Evolutionary conservation across 2,113 vertebrate genomes (phyloP).

Genomic region (Lagopus leucura): DNA sequence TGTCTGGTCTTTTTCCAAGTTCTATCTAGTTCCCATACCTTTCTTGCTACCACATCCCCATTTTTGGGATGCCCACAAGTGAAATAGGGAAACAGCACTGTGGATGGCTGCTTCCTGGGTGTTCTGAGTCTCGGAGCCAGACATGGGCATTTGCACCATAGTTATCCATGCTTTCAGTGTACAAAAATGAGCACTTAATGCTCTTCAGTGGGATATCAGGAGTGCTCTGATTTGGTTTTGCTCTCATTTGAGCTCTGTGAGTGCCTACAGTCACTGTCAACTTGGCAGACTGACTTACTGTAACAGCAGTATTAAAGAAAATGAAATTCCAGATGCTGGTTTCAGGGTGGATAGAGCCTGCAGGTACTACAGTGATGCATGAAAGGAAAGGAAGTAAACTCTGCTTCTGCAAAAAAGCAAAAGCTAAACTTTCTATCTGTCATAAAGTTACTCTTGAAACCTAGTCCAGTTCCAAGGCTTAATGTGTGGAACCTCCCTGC

Average conservation of each 20-base stretch:
- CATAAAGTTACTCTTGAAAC: neutral
- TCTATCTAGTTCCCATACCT: neutral
- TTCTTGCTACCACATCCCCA: neutral
- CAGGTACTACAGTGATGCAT: neutral
- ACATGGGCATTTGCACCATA: neutral
- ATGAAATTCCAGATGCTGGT: neutral
- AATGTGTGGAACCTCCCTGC: neutral
- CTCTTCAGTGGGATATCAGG: neutral
- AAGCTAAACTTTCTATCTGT: neutral
- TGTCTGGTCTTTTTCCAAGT: neutral
- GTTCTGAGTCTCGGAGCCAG: conserved; percentile 2
- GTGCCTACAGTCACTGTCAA: neutral
- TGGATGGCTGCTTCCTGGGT: neutral
- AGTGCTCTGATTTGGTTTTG: neutral
- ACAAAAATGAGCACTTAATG: neutral
- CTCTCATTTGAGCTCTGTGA: neutral
- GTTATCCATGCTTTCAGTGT: neutral
- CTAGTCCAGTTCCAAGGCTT: neutral
- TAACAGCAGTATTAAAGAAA: neutral
- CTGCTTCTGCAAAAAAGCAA: neutral
- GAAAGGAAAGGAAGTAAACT: neutral
- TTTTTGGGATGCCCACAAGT: neutral
- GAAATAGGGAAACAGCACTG: neutral
- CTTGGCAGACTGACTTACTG: neutral
- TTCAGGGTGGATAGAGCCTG: neutral